phyloP scores from a whole-genome alignment of 2,888 invertebrate genomes.

The Eristalis intricaria region DNA sequence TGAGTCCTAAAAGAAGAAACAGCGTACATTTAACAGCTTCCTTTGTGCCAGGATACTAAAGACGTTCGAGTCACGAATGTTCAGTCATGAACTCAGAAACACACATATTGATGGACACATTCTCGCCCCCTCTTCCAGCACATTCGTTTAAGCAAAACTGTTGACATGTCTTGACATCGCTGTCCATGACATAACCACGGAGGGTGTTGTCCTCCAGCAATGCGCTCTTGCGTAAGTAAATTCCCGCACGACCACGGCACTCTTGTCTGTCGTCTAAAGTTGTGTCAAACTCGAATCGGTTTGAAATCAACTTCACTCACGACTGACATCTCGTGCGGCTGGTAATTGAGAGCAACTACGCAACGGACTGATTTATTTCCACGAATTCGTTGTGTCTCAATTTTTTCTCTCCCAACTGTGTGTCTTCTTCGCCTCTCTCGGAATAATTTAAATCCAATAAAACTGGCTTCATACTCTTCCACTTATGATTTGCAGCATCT shows the following conservation, averaged over 20 bases:
- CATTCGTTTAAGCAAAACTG: too few species aligned
- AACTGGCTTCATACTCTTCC: not conserved
- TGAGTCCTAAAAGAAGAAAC: too few species aligned
- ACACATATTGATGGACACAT: too few species aligned
- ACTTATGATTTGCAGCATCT: conserved; percentile 2
- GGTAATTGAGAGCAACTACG: not conserved
- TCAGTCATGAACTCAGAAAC: too few species aligned
- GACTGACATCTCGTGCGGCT: not conserved
- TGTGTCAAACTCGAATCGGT: not conserved
- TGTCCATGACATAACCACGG: too few species aligned
- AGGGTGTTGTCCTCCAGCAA: too few species aligned
- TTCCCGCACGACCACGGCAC: not conserved
- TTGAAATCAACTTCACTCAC: not conserved
- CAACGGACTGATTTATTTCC: not conserved
- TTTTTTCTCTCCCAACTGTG: too few species aligned
- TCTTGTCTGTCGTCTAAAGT: not conserved
- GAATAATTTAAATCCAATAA: not conserved
- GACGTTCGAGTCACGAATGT: too few species aligned
- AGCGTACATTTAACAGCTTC: too few species aligned
- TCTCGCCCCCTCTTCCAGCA: too few species aligned
- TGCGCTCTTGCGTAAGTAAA: not conserved
- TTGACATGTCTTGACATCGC: too few species aligned
- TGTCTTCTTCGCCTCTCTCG: not conserved
- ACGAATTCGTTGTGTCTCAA: not conserved
- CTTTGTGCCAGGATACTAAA: too few species aligned